These are phyloP conservation scores for Thinocorus orbignyianus DNA, from an alignment of 2,113 vertebrate genomes.

Conservation along the genomic window DNA sequence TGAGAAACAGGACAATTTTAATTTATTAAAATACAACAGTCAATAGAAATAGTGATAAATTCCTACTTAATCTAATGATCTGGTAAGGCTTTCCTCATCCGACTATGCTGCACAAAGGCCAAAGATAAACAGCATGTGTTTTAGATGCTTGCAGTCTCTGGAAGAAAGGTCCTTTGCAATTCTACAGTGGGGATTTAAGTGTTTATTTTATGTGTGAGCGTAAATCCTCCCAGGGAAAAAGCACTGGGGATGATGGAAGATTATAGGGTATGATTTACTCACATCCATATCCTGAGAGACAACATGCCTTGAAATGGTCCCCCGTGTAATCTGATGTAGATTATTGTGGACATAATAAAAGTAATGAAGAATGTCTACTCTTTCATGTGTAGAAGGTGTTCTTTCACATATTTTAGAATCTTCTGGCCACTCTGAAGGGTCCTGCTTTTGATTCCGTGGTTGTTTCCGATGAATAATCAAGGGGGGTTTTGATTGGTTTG, in stretches of 20 bases:
- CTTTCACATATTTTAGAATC: background rate
- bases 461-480: background rate
- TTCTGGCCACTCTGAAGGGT: background rate
- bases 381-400: background rate
- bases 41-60: background rate
- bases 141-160: background rate
- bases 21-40: background rate
- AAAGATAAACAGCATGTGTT: background rate
- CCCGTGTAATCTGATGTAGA: background rate
- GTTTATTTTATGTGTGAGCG: background rate
- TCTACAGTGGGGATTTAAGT: background rate
- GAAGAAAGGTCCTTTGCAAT: background rate
- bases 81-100: background rate
- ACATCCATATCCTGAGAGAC: background rate
- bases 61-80: background rate
- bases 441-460: background rate
- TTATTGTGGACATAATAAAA: background rate
- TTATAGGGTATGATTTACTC: constrained; percentile 2
- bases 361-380: background rate
- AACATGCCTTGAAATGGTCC: background rate
- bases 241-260: background rate
- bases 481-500: background rate
- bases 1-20: background rate
- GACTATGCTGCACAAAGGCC: background rate
- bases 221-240: constrained; percentile 2